Conservation (phyloP, 1,140 invertebrate genomes). For the Copidosoma floridanum region DNA sequence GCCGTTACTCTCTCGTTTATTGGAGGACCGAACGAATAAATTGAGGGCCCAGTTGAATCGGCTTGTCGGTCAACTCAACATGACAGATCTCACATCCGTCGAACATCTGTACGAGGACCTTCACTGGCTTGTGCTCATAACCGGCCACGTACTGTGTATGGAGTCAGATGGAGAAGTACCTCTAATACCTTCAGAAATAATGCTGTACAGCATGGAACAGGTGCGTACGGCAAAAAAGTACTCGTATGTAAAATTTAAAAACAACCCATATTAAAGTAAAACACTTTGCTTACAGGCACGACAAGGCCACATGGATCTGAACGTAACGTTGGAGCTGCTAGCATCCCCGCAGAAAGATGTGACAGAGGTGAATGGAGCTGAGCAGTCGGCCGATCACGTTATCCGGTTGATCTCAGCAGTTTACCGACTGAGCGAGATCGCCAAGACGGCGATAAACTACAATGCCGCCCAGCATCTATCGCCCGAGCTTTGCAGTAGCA, state of each 20-base stretch:
- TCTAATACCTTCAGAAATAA: slow-evolving; percentile 74
- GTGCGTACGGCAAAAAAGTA: too few species aligned
- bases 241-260: slow-evolving; percentile 1
- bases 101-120: slow-evolving; percentile 78
- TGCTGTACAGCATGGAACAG: slow-evolving; percentile 67
- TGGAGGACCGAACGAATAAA: slow-evolving; percentile 65
- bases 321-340: slow-evolving; percentile 54
- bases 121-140: slow-evolving; percentile 83
- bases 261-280: not conserved
- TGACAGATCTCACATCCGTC: slow-evolving; percentile 57
- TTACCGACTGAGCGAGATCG: slow-evolving; percentile 68
- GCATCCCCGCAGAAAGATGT: slow-evolving; percentile 54
- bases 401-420: slow-evolving; percentile 67
- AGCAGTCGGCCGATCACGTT: slow-evolving; percentile 61
- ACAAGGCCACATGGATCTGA: slow-evolving; percentile 45
- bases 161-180: slow-evolving; percentile 74
- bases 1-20: slow-evolving; percentile 60
- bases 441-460: slow-evolving; percentile 64
- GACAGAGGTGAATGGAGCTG: slow-evolving; percentile 55
- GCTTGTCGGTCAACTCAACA: slow-evolving; percentile 57
- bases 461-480: slow-evolving; percentile 67
- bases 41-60: slow-evolving; percentile 66
- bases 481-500: slow-evolving; percentile 75
- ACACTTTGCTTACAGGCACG: slow-evolving; percentile 33
- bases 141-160: slow-evolving; percentile 72